Percentiles rank a stretch among this genome's conserved stretches.
These are phyloP conservation scores for Dysmachus trigonus DNA, from an alignment of 2,888 invertebrate genomes.

Conservation along the genomic window DNA sequence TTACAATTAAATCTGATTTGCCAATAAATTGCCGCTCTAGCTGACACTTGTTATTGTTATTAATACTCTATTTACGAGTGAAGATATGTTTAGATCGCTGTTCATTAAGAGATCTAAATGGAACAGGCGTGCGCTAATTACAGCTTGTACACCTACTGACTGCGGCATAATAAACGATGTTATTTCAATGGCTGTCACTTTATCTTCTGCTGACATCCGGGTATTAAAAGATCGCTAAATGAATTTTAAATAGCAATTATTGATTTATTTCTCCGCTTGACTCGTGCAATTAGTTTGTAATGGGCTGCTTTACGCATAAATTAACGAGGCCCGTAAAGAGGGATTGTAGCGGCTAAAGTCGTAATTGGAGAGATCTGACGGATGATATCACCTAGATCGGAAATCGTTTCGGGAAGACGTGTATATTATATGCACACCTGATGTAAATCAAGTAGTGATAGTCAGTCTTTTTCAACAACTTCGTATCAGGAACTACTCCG, in stretches of 20 bases:
- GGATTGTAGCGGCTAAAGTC: neutral
- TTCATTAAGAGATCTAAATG: conserved; percentile 18
- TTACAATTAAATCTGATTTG: conserved; percentile 26
- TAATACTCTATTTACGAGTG: conserved; percentile 19
- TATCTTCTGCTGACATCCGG: conserved; percentile 37
- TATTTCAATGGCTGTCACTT: conserved; percentile 33
- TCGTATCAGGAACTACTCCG: neutral
- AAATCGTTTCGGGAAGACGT: neutral
- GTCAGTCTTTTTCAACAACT: neutral
- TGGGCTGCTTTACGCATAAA: conserved; percentile 4
- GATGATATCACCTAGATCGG: neutral
- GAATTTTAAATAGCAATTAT: neutral
- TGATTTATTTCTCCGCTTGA: conserved; percentile 28
- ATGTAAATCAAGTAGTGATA: neutral
- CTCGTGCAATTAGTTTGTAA: conserved; percentile 5
- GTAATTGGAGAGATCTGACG: neutral
- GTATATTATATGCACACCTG: neutral
- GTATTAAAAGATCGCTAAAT: conserved; percentile 29
- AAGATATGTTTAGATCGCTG: conserved; percentile 1
- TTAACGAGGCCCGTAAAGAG: neutral
- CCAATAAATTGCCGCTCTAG: conserved; percentile 20
- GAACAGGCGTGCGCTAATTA: conserved; percentile 28
- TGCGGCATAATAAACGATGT: conserved; percentile 11
- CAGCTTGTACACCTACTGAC: conserved; percentile 21
- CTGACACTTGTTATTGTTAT: conserved; percentile 21